Evolutionary conservation across 2,888 invertebrate species (phyloP), one percentile per base, ranked within the genome.

Genomic region (Tachina grossa): DNA sequence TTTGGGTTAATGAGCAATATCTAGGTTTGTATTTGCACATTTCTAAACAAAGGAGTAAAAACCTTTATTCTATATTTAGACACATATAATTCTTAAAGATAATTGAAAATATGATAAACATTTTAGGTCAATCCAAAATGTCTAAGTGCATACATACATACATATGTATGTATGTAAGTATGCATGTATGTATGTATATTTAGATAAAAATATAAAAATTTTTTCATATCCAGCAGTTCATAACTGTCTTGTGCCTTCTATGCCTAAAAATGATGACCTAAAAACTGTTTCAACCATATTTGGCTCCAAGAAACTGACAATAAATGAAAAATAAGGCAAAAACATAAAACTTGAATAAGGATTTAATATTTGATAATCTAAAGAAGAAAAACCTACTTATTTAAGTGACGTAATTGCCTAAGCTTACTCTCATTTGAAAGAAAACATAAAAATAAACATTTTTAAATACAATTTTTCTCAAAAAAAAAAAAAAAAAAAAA

Each of bases 251-350:
- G 19, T 11, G 22, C 71, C 69, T 31, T 66, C 71, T 55, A 19
- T 55, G 63, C 55, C 71, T 63, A 61, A 45, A 31, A 74, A 66
- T 41, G 51, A 47, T 82, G 75, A 75, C 75, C 81, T 61, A 69
- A 75, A 82, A 81, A 75, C 53, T 47, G 5, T 61, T 16, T 49
- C 16, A 57, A 45, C 31, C 59, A 69, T 45, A 76, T 39, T 77
- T 84, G 81, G 81, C 84, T 81, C 77, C 81, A 84, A 66, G 5
- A 72, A 68, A 39, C 72, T 77, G 81, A 77, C 76, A 81, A 81
- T 68, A 77, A 55, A 39, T 74, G 59, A 49, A 75, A 55, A 65
- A 61, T 68, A 47, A 79, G 55, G 49, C 59, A 71, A 65, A 66
- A 80, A 13, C 13, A 57, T 49, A 47, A 45, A 59, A 69, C 19